Base-by-base conservation (phyloP, 2,888 invertebrate species). In the Andricus curvator region DNA sequence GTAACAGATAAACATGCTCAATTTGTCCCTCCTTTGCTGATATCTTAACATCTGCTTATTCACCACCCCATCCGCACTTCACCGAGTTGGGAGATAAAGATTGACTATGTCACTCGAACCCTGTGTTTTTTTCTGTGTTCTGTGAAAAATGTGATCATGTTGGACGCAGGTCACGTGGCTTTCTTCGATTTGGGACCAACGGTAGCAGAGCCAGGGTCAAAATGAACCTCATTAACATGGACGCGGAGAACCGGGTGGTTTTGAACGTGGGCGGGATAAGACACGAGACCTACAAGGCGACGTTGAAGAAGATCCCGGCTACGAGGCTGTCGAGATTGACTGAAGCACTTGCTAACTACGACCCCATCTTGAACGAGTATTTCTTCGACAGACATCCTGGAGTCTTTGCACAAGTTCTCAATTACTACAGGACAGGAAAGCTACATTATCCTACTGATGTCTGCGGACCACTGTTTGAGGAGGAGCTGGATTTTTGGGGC, bases 401-500 rank as follows among this genome's bases (percentile, higher is more conserved):
- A 78, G 99, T 97, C 77, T 99, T 99, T 93, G 98, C 98, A 81
- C 99, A 99, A 94, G 97, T 98, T 90, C 95, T 98, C 90, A 99
- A 99, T 93, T 99, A 99, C 93, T 99, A 99, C 94, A 96, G 99
- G 93, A 99, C 99, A 84, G 99, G 99, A 80, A 99, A 99, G 93
- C 95, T 99, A 85, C 99, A 99, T 93, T 99, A 99, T 93, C 99
- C 99, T 25, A 99, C 99, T 78, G 99, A 99, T 92, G 99, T 99
- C 2, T 99, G 99, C 93, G 99, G 99, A 68, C 99, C 99, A 78
- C 95, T 99, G 85, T 99, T 99, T 93, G 99, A 99, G 93, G 99
- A 99, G 92, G 99, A 99, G 93, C 95, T 99, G 87, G 99, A 99
- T 93, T 99, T 99, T 93, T 99, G 99, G 99, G 99, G 99, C 20